phyloP scores from a whole-genome alignment of 2,113 vertebrate species.

The Oostethus manadensis region DNA sequence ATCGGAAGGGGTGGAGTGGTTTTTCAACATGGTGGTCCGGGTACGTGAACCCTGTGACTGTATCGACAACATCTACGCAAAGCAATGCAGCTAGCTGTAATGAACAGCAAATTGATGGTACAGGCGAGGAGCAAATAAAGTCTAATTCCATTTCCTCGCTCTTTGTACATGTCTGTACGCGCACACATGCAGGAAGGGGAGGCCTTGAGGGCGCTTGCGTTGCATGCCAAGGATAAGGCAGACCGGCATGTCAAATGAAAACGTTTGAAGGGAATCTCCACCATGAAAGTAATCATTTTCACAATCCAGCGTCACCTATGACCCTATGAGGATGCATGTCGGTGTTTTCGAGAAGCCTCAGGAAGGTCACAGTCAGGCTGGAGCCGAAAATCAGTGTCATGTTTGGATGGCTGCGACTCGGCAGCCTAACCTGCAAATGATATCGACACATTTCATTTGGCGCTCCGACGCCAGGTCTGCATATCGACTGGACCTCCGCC shows the following conservation, averaged over 20 bases:
- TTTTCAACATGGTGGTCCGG: no score
- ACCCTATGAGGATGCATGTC: slow-evolving; percentile 39
- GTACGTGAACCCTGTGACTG: no score
- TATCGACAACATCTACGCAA: no score
- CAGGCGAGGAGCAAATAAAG: no score
- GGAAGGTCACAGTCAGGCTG: slow-evolving; percentile 26
- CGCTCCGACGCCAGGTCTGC: slow-evolving; percentile 4
- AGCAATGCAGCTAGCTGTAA: no score
- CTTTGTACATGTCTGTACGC: no score
- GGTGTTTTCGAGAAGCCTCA: slow-evolving; percentile 57
- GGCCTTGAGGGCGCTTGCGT: background rate
- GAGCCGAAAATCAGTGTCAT: slow-evolving; percentile 27
- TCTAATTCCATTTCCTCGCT: no score
- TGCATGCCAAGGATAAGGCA: background rate
- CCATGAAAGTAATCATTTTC: slow-evolving; percentile 52
- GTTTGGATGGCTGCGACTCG: background rate
- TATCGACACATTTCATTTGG: slow-evolving; percentile 20
- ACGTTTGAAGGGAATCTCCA: slow-evolving; percentile 39
- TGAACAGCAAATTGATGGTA: no score
- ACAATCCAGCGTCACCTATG: slow-evolving; percentile 41
- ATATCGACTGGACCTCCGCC: background rate
- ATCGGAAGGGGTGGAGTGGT: no score
- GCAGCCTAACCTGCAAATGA: slow-evolving; percentile 20
- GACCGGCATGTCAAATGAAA: background rate
- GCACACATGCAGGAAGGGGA: background rate